Base-by-base conservation (phyloP, 2,888 invertebrate genomes). In the Agrotis clavis region DNA sequence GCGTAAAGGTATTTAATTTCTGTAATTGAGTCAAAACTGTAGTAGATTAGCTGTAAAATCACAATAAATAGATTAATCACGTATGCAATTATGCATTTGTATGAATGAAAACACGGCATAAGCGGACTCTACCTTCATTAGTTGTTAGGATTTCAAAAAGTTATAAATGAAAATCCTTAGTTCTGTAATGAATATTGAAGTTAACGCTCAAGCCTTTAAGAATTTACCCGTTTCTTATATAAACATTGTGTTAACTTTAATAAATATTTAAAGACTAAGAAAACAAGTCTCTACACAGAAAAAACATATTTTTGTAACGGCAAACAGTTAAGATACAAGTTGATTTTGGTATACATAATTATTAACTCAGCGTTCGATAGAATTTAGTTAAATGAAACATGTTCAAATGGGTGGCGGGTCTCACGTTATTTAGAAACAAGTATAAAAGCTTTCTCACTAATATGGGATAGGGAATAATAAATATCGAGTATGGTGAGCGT, bases 361-460 rank as follows among this genome's bases (percentile, higher is more conserved):
- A 62, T 59, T 82, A 85, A 84, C 84, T 84, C 82, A 75, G 74
- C 81, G 77, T 73, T 75, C 74, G 79, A 87, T 86, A 79, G 69
- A 69, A 67, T 85, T 85, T 87, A 83, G 78, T 84, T 84, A 83
- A 80, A 75, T 82, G 81, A 79, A 86, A 74, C 67, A 73, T 68
- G 72, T 71, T 72, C 67, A 71, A 79, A 74, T 67, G 59, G 64
- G 65, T 81, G 62, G 71, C 65, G 59, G 64, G 65, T 81, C 66
- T 71, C 65, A 67, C 81, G 83, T 87, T 87, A 90, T 89, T 87
- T 86, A 83, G 79, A 89, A 90, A 89, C 86, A 86, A 86, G 89
- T 89, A 86, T 88, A 87, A 87, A 90, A 87, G 90, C 87, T 90
- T 89, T 92, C 90, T 90, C 90, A 90, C 92, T 90, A 92, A 91